These are phyloP conservation scores for Theretra japonica DNA, from an alignment of 2,888 invertebrate species.

Conservation along the genomic window DNA sequence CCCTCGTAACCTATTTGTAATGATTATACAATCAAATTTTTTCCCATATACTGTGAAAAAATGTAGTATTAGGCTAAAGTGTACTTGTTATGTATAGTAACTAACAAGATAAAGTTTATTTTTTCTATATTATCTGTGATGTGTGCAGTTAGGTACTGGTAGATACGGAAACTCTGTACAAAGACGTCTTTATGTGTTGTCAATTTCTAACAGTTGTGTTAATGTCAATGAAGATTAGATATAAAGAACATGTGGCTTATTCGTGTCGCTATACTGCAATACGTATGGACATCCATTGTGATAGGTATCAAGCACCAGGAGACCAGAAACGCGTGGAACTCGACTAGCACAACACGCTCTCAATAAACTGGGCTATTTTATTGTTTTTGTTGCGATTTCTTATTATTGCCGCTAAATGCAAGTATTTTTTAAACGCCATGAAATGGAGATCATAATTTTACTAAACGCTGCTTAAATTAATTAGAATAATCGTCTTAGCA, in stretches of 20 bases:
- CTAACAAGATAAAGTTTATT: constrained; percentile 66
- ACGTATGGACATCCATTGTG: constrained; percentile 54
- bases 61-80: constrained; percentile 64
- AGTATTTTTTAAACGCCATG: not conserved
- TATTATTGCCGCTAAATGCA: not conserved
- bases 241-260: constrained; percentile 74
- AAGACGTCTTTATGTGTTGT: constrained; percentile 74
- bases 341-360: constrained; percentile 12
- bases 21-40: constrained; percentile 28
- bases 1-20: constrained; percentile 25
- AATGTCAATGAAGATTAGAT: constrained; percentile 49
- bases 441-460: not conserved
- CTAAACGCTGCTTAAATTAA: not conserved
- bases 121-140: constrained; percentile 79
- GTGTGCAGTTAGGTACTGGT: constrained; percentile 66
- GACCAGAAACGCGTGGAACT: constrained; percentile 41
- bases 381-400: not conserved
- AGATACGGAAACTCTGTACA: constrained; percentile 68
- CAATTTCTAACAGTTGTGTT: constrained; percentile 66
- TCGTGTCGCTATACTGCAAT: constrained; percentile 65
- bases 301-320: constrained; percentile 54
- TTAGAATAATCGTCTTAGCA: constrained; percentile 10
- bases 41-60: constrained; percentile 30
- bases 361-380: not conserved
- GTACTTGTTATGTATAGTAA: constrained; percentile 74